Base-by-base conservation (phyloP, 2,888 invertebrate genomes). In the Phrixothrix hirtus region DNA sequence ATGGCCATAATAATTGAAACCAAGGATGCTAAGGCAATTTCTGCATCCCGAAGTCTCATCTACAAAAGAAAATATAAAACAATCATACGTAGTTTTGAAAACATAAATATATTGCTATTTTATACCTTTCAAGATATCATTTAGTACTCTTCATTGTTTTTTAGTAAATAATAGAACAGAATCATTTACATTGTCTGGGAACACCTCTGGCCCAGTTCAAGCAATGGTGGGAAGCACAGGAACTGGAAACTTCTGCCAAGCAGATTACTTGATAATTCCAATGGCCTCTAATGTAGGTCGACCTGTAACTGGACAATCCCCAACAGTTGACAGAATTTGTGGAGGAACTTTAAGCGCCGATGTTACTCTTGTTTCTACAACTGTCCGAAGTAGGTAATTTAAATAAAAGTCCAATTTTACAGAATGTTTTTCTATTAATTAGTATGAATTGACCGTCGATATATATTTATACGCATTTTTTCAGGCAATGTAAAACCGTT, bases 401-500 rank as follows among this genome's bases (percentile, higher is more conserved):
- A 10, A 35, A 13, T 9, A 35, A 3, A n/a, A n/a, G n/a, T n/a
- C n/a, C n/a, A n/a, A n/a, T n/a, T n/a, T n/a, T n/a, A n/a, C n/a
- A n/a, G n/a, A n/a, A n/a, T n/a, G n/a, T n/a, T n/a, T n/a, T n/a
- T n/a, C n/a, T n/a, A n/a, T n/a, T n/a, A n/a, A n/a, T n/a, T n/a
- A n/a, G n/a, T n/a, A n/a, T n/a, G n/a, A n/a, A n/a, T n/a, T n/a
- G n/a, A n/a, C n/a, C n/a, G n/a, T n/a, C n/a, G n/a, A n/a, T n/a
- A n/a, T n/a, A n/a, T n/a, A n/a, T n/a, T n/a, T n/a, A n/a, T n/a
- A n/a, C n/a, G n/a, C n/a, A n/a, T 58, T 55, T 44, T 77, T 76
- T 48, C 75, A 91, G 91, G 89, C 70, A 88, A 84, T 37, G 87
- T 89, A 2, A 87, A 88, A 62, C 92, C 92, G 0, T 92, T 92